phyloP scores from a whole-genome alignment of 1,140 invertebrate genomes.

The Zaprionus gabonicus region DNA sequence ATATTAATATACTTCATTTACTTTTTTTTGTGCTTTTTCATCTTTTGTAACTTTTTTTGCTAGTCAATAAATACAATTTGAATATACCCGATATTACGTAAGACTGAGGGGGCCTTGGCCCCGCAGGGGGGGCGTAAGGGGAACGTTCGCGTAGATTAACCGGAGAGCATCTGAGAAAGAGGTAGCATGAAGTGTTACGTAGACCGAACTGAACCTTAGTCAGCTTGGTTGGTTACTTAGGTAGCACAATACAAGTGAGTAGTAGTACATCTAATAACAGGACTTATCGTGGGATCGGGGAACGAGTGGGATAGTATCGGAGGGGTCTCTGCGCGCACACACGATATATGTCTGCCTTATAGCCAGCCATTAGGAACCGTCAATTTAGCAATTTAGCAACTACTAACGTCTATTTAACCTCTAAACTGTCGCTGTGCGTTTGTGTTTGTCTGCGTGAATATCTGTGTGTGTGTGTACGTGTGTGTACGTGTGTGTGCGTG shows the following conservation, averaged over 20 bases:
- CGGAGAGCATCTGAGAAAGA: conserved; percentile 68
- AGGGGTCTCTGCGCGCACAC: conserved; percentile 73
- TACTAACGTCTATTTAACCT: conserved; percentile 57
- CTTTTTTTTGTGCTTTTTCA: conserved; percentile 24
- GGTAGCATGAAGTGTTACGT: conserved; percentile 73
- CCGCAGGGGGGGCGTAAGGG: conserved; percentile 19
- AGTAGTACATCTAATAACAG: conserved; percentile 47
- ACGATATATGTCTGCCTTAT: conserved; percentile 69
- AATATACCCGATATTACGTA: conserved; percentile 49
- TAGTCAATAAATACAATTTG: conserved; percentile 60
- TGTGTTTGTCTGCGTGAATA: conserved; percentile 18
- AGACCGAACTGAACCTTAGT: conserved; percentile 38
- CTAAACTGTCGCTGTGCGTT: conserved; percentile 39
- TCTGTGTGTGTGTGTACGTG: conserved; percentile 13
- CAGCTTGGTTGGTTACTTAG: conserved; percentile 24
- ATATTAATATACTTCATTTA: conserved; percentile 24
- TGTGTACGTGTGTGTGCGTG: conserved; percentile 25
- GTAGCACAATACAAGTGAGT: conserved; percentile 17
- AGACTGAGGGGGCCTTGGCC: not conserved
- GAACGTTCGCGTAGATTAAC: conserved; percentile 35
- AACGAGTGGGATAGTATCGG: conserved; percentile 30
- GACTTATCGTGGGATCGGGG: not conserved
- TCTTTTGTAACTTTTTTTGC: conserved; percentile 33
- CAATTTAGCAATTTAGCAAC: conserved; percentile 74
- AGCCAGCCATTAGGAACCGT: conserved; percentile 79